These are phyloP conservation scores for Collichthys lucidus DNA, from an alignment of 2,113 vertebrate genomes.

Conservation along the genomic window DNA sequence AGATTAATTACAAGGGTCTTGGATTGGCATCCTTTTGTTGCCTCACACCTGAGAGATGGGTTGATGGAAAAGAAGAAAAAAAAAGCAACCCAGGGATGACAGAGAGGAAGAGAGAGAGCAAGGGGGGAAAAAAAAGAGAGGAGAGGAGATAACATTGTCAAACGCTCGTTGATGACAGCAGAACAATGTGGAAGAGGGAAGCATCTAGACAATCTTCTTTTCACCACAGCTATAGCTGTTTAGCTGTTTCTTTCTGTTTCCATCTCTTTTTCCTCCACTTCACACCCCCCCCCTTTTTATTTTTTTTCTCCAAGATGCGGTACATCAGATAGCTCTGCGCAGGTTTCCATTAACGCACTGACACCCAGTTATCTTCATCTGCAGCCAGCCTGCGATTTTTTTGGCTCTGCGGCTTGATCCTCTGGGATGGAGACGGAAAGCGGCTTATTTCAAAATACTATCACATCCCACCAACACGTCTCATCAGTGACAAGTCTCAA, in stretches of 20 bases:
- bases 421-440: constrained; percentile 71
- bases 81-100: constrained; percentile 84
- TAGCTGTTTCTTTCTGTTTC: constrained; percentile 60
- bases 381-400: constrained; percentile 59
- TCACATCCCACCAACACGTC: constrained; percentile 67
- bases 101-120: constrained; percentile 78
- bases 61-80: constrained; percentile 73
- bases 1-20: constrained; percentile 97
- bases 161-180: constrained; percentile 89
- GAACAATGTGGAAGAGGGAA: constrained; percentile 87
- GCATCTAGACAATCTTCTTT: constrained; percentile 87
- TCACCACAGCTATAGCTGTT: constrained; percentile 76
- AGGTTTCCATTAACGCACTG: constrained; percentile 88
- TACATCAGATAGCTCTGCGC: constrained; percentile 82
- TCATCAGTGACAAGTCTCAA: constrained; percentile 67
- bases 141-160: constrained; percentile 96
- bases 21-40: constrained; percentile 96
- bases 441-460: constrained; percentile 73
- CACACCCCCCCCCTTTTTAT: constrained; percentile 34
- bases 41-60: constrained; percentile 89
- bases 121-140: constrained; percentile 27
- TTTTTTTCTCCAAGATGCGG: constrained; percentile 46
- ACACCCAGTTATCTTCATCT: constrained; percentile 88
- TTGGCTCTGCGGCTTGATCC: constrained; percentile 67
- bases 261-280: constrained; percentile 71